phyloP scores from a whole-genome alignment of 2,888 invertebrate genomes.

The Stenodema calcarata region DNA sequence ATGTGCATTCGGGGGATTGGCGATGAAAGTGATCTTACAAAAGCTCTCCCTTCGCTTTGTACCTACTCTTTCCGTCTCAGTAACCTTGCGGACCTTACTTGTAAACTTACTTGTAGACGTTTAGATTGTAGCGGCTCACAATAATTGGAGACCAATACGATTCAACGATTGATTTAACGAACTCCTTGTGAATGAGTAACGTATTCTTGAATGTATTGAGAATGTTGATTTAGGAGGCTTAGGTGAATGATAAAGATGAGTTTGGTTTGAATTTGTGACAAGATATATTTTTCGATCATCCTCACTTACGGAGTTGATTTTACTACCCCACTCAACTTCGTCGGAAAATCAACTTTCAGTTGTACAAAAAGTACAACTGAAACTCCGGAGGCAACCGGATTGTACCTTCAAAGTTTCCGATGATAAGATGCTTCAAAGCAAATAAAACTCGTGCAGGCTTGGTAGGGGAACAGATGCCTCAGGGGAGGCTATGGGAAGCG shows the following conservation, averaged over 20 bases:
- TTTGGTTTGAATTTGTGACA: neutral
- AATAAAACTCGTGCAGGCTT: conserved; percentile 38
- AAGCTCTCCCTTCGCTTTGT: neutral
- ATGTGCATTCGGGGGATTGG: neutral
- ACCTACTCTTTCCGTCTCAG: neutral
- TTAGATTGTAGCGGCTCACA: too few species aligned
- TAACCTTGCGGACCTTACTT: neutral
- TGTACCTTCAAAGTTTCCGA: neutral
- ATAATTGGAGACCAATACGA: too few species aligned
- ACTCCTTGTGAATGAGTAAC: neutral
- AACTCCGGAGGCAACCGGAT: neutral
- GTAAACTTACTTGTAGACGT: too few species aligned
- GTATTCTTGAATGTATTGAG: too few species aligned
- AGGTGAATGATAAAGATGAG: neutral
- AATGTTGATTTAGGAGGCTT: neutral
- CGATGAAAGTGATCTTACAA: neutral
- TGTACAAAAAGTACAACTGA: neutral
- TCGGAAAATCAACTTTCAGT: neutral
- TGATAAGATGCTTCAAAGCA: conserved; percentile 37
- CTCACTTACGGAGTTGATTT: neutral
- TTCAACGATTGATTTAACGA: neutral
- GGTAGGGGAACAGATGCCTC: neutral
- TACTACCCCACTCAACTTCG: neutral
- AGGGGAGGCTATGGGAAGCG: conserved; percentile 36
- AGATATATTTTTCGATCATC: neutral